phyloP scores from a whole-genome alignment of 2,113 vertebrate genomes.

The Gnathonemus longibarbis region DNA sequence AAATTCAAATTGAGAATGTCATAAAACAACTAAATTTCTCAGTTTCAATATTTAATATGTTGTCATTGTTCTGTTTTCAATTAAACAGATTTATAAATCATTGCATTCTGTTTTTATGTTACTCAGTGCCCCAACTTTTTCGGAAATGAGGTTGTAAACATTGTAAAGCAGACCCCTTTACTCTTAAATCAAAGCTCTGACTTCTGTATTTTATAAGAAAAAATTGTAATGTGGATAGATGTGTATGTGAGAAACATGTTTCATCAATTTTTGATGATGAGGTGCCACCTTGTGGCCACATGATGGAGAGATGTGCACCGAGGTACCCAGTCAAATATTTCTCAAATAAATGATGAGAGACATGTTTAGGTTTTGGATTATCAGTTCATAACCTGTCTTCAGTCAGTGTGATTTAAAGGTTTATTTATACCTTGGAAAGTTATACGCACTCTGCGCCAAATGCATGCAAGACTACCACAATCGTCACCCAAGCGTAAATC shows the following conservation, averaged over 20 bases:
- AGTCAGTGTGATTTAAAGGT: background rate
- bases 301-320: background rate
- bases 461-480: background rate
- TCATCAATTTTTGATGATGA: background rate
- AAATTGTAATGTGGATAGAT: background rate
- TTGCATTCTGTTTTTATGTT: background rate
- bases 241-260: background rate
- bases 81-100: background rate
- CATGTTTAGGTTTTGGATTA: background rate
- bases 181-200: background rate
- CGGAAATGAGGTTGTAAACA: background rate
- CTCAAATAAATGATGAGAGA: background rate
- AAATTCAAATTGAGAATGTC: background rate
- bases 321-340: background rate
- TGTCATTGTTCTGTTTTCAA: background rate
- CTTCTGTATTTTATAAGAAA: background rate
- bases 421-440: background rate
- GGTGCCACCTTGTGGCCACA: background rate
- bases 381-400: background rate
- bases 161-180: background rate
- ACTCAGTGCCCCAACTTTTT: background rate
- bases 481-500: background rate
- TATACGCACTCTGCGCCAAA: background rate
- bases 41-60: background rate
- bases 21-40: background rate